Percentiles rank a stretch among this genome's conserved stretches.
These are phyloP conservation scores for Zoanthus sociatus DNA, from an alignment of 92 coral and sea anemone species.

Conservation along the genomic window DNA sequence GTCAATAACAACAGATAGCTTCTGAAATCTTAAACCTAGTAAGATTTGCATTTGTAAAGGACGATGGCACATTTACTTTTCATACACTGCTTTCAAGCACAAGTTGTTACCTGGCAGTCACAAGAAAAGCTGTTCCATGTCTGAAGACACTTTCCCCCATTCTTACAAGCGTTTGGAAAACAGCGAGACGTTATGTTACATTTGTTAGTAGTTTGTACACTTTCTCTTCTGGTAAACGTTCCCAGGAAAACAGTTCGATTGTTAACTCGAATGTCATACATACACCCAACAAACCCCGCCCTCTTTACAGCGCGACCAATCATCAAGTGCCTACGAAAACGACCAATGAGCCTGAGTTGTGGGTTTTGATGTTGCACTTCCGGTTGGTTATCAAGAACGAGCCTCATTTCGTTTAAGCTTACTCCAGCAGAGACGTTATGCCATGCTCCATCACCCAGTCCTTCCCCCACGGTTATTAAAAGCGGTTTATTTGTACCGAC, in stretches of 20 bases:
- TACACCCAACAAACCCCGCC: slow-evolving; percentile 93
- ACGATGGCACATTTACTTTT: no score
- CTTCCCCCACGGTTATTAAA: slow-evolving; percentile 73
- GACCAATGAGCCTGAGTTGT: slow-evolving; percentile 37
- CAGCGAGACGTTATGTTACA: slow-evolving; percentile 75
- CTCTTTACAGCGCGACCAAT: slow-evolving; percentile 76
- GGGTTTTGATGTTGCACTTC: slow-evolving; percentile 87
- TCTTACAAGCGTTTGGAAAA: slow-evolving; percentile 84
- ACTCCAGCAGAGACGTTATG: slow-evolving; percentile 88
- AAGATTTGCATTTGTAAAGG: no score
- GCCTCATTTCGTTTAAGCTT: slow-evolving; percentile 66
- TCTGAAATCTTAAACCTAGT: not conserved
- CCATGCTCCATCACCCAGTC: slow-evolving; percentile 92
- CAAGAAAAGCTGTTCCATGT: slow-evolving; percentile 74
- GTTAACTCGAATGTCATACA: slow-evolving; percentile 72
- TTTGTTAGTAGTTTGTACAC: slow-evolving; percentile 57
- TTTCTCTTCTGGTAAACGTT: slow-evolving; percentile 47
- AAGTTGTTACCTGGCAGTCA: slow-evolving; percentile 64
- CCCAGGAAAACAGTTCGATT: slow-evolving; percentile 55
- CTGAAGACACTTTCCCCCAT: slow-evolving; percentile 82
- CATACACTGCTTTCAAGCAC: not conserved
- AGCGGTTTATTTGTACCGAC: slow-evolving; percentile 74
- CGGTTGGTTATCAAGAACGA: slow-evolving; percentile 74
- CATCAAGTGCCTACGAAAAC: slow-evolving; percentile 25
- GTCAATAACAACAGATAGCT: not conserved